Base-by-base conservation (phyloP, 2,797 vertebrate genomes). In the Apogon hyalosoma region DNA sequence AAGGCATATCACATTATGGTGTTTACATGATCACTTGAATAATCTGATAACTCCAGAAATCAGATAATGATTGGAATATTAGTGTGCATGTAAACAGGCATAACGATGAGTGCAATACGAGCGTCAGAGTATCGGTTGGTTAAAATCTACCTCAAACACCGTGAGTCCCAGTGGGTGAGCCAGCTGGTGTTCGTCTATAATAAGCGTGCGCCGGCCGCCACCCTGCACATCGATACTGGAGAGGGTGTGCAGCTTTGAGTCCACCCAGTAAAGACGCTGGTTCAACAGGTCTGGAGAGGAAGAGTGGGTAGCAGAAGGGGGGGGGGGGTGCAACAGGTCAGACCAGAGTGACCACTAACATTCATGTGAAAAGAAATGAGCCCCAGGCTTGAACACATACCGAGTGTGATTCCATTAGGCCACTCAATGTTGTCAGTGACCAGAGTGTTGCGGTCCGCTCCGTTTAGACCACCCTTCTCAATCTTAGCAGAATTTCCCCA, bases 211-310 rank as follows among this genome's bases (percentile, higher is more conserved):
- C n/a, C 96, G 92, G 52, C 93, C 85, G 3, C 88, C 85, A 0
- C 96, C 96, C 1, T 94, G 92, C 55, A 95, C 86, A 0, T 94
- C 92, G 0, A 98, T 90, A 67, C 96, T 96, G 85, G 94, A 96
- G 73, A 98, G 94, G 1, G 94, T 94, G 81, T 97, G 96, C 39
- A 97, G 85, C 73, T 97, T 97, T 0, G 96, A 96, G 83, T 98
- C 97, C 2, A 97, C 96, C 97, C 96, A 98, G 88, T 98, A 98
- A 6, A 98, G 92, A 42, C 95, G 93, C 88, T 95, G 93, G 73
- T 86, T 95, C 39, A 94, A 63, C 86, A 97, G 82, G 85, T 97
- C 97, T 97, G 82, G 40, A 48, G 15, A 58, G 69, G 12, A 21
- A 8, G 49, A n/a, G 24, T 28, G 24, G 24, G 24, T 28, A 28